Conservation (phyloP, 1,140 invertebrate species). For the Eupristina koningsbergeri region DNA sequence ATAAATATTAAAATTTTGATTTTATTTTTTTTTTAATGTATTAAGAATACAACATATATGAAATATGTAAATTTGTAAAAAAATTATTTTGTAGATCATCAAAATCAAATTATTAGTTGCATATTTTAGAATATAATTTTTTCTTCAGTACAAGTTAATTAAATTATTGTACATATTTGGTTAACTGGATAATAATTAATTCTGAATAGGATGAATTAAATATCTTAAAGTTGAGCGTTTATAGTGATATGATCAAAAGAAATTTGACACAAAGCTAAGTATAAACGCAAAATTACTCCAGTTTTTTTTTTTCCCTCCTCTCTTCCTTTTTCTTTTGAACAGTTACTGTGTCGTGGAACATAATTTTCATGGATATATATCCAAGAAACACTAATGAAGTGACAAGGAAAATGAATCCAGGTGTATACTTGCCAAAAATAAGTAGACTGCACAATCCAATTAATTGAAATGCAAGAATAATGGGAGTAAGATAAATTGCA, state of each 20-base stretch:
- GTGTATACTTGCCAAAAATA: conserved; percentile 63
- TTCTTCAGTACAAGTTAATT: background rate
- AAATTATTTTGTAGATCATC: background rate
- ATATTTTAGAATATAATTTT: background rate
- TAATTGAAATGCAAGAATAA: conserved; percentile 62
- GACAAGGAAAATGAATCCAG: conserved; percentile 68
- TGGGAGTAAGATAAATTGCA: conserved; percentile 65
- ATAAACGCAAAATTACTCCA: conserved; percentile 37
- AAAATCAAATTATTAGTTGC: background rate
- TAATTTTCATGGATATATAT: conserved; percentile 63
- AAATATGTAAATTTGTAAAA: conserved; percentile 5
- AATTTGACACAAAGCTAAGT: background rate
- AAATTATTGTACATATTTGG: too few species aligned
- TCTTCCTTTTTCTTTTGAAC: conserved; percentile 50
- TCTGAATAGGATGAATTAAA: background rate
- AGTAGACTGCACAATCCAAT: conserved; percentile 60
- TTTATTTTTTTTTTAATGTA: too few species aligned
- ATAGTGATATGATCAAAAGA: conserved; percentile 20
- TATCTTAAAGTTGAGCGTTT: conserved; percentile 17
- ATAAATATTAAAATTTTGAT: background rate
- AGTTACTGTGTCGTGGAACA: conserved; percentile 58
- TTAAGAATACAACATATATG: too few species aligned
- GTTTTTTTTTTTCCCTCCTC: conserved; percentile 54
- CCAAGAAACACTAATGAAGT: conserved; percentile 63
- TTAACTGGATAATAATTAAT: too few species aligned